Evolutionary conservation across 2,797 vertebrate species (phyloP).

Genomic region (Setipinna tenuifilis): DNA sequence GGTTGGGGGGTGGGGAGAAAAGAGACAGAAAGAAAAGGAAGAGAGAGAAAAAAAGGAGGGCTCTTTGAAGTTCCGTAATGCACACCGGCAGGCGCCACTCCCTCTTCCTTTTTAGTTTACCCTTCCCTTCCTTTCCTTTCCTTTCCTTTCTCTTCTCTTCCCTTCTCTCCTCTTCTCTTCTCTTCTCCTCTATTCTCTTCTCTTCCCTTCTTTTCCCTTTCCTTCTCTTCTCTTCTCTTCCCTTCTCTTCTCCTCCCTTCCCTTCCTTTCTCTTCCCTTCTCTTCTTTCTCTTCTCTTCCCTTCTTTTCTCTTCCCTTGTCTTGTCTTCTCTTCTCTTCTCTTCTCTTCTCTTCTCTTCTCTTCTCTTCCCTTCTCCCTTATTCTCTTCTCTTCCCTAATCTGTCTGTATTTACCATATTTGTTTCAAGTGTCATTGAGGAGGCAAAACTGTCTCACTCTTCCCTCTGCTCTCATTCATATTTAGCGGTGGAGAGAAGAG

Average conservation of each 20-base stretch:
- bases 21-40: not conserved
- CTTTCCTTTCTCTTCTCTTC: not conserved
- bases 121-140: not conserved
- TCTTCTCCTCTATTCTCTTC: too few relatives aligned
- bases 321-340: not conserved
- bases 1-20: not conserved
- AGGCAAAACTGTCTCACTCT: constrained; percentile 43
- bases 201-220: too few relatives aligned
- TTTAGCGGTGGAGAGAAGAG: not conserved
- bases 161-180: not conserved
- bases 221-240: too few relatives aligned
- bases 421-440: constrained; percentile 59
- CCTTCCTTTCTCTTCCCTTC: too few relatives aligned
- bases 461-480: constrained; percentile 42
- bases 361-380: not conserved
- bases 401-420: constrained; percentile 57
- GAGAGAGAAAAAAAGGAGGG: constrained; percentile 18
- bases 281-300: too few relatives aligned
- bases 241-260: not conserved
- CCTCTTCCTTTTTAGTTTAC: constrained; percentile 56
- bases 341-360: not conserved
- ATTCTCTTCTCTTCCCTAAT: not conserved
- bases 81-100: constrained; percentile 57
- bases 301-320: too few relatives aligned
- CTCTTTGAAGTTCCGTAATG: constrained; percentile 60